These are phyloP conservation scores for Oxyscelio sp. DNA, from an alignment of 2,888 invertebrate species.

Conservation along the genomic window DNA sequence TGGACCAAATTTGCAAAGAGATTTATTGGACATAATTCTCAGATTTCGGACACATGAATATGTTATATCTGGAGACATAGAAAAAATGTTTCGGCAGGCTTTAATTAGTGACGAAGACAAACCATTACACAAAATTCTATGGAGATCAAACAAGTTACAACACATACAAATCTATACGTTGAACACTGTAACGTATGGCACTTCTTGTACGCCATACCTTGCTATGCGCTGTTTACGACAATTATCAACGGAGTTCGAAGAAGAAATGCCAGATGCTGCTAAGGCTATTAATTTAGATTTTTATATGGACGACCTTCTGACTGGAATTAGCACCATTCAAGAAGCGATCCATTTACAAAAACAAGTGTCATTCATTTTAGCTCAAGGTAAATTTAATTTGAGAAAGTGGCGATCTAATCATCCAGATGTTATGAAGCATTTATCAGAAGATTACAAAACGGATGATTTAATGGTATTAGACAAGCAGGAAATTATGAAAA, in stretches of 20 bases:
- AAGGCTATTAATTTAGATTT: constrained; percentile 60
- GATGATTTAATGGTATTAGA: constrained; percentile 43
- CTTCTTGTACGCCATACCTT: too few relatives aligned
- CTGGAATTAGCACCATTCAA: not conserved
- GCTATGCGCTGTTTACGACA: constrained; percentile 27
- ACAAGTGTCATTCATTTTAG: not conserved
- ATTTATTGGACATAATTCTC: constrained; percentile 11
- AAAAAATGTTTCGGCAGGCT: too few relatives aligned
- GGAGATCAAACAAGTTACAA: not conserved
- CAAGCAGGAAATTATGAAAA: constrained; percentile 53
- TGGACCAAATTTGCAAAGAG: constrained; percentile 13
- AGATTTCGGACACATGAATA: constrained; percentile 33
- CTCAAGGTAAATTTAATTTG: not conserved
- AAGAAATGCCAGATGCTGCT: constrained; percentile 43
- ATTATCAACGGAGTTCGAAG: not conserved
- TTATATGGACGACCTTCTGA: constrained; percentile 74
- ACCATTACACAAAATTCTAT: constrained; percentile 19
- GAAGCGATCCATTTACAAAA: constrained; percentile 3
- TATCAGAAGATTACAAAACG: constrained; percentile 16
- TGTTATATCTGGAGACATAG: constrained; percentile 25
- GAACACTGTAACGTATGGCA: too few relatives aligned
- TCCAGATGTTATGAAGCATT: not conserved
- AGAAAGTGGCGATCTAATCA: constrained; percentile 14
- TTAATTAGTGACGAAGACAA: not conserved
- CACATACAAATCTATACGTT: constrained; percentile 8